Conservation (phyloP, 2,888 invertebrate genomes). For the Melinopterus prodromus region DNA sequence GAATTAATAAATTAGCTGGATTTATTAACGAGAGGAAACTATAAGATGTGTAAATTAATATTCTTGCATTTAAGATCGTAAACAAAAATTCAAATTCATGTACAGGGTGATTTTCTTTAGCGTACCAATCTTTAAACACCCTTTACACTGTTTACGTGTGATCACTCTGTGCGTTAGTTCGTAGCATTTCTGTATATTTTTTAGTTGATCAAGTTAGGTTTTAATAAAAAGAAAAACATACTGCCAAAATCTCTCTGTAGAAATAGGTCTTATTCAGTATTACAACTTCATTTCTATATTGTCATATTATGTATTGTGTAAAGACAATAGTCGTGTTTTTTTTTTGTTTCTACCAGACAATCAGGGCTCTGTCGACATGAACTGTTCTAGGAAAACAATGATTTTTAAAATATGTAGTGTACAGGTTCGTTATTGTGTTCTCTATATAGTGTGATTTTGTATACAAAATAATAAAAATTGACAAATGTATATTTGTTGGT, state of each 20-base stretch:
- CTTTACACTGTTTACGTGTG: constrained; percentile 13
- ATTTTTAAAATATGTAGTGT: constrained; percentile 34
- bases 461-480: constrained; percentile 40
- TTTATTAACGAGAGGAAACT: not conserved
- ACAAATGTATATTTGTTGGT: not conserved
- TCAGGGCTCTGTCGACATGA: constrained; percentile 36
- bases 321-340: constrained; percentile 28
- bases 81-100: not conserved
- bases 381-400: constrained; percentile 25
- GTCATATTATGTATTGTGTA: not conserved
- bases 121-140: not conserved
- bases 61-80: constrained; percentile 11
- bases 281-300: not conserved
- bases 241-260: constrained; percentile 35
- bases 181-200: not conserved
- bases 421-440: constrained; percentile 42
- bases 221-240: constrained; percentile 30
- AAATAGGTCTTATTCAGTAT: not conserved
- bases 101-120: constrained; percentile 1
- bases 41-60: constrained; percentile 9
- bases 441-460: constrained; percentile 43
- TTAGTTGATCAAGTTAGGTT: constrained; percentile 16
- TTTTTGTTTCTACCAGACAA: constrained; percentile 36
- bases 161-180: not conserved
- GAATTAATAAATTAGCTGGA: no score